phyloP scores from a whole-genome alignment of 2,113 vertebrate species.

The Romanogobio albipinnatus region DNA sequence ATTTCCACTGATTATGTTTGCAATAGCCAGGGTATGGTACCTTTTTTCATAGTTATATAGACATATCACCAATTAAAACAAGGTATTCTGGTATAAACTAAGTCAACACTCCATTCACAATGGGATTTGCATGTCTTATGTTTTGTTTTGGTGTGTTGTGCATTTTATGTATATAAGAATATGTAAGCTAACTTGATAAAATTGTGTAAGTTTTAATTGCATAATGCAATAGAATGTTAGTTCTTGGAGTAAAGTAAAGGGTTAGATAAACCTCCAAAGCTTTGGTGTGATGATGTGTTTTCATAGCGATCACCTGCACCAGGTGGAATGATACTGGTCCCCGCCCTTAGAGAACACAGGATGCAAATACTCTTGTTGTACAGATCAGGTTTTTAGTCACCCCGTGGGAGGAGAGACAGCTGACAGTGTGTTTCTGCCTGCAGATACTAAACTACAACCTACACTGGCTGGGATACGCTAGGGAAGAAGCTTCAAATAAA shows the following conservation, averaged over 20 bases:
- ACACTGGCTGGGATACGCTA: slow-evolving; percentile 58
- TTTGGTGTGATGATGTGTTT: slow-evolving; percentile 17
- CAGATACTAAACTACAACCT: slow-evolving; percentile 61
- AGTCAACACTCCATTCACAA: neutral
- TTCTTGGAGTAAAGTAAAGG: neutral
- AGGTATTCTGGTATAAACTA: neutral
- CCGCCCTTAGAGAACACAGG: slow-evolving; percentile 66
- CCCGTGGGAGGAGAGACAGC: slow-evolving; percentile 60
- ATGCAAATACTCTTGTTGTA: slow-evolving; percentile 75
- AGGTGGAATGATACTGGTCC: slow-evolving; percentile 65
- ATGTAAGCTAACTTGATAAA: neutral
- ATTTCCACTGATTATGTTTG: slow-evolving; percentile 26
- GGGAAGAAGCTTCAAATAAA: slow-evolving; percentile 69
- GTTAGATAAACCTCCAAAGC: neutral
- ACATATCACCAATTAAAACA: slow-evolving; percentile 35
- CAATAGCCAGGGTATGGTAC: slow-evolving; percentile 25
- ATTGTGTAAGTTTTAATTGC: no score
- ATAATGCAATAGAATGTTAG: neutral
- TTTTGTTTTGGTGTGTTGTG: neutral
- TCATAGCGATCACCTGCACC: slow-evolving; percentile 49
- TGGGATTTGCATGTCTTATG: slow-evolving; percentile 1
- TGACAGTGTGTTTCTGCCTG: slow-evolving; percentile 67
- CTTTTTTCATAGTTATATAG: slow-evolving; percentile 46
- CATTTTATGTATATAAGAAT: neutral
- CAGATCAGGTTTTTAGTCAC: slow-evolving; percentile 71